Evolutionary conservation across 2,113 vertebrate genomes (phyloP).

Genomic region (Panurus biarmicus): DNA sequence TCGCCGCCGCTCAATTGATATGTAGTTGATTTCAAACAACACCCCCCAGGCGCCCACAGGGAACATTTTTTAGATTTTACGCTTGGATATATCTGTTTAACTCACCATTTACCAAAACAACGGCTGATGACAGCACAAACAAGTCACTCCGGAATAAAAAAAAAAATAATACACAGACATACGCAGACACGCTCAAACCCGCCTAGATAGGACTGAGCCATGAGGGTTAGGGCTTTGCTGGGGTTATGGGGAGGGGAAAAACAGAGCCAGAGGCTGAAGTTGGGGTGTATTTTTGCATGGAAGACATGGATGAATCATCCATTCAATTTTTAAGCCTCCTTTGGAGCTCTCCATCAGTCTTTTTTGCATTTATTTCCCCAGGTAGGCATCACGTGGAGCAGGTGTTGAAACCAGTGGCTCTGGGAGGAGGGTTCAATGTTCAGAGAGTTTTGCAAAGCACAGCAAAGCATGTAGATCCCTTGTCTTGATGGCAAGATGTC

Average conservation of each 20-base stretch:
- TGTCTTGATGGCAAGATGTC: rapidly evolving
- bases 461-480: rapidly evolving
- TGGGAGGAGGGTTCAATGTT: rapidly evolving
- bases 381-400: rapidly evolving
- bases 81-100: slow-evolving; percentile 99
- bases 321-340: background rate
- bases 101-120: slow-evolving; percentile 97
- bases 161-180: background rate
- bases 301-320: background rate
- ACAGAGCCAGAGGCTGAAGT: background rate
- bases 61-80: slow-evolving; percentile 99
- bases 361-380: background rate
- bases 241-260: slow-evolving; percentile 11
- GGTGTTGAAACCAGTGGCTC: rapidly evolving
- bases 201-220: background rate
- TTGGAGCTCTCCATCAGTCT: background rate
- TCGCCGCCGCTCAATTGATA: slow-evolving; percentile 92
- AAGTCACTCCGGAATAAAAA: slow-evolving; percentile 69
- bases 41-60: slow-evolving; percentile 86
- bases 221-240: slow-evolving; percentile 29
- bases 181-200: rapidly evolving
- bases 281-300: background rate
- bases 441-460: background rate
- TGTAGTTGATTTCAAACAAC: slow-evolving; percentile 98
- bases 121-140: slow-evolving; percentile 86